These are phyloP conservation scores for Colletes gigas DNA, from an alignment of 1,140 invertebrate genomes.

Conservation along the genomic window DNA sequence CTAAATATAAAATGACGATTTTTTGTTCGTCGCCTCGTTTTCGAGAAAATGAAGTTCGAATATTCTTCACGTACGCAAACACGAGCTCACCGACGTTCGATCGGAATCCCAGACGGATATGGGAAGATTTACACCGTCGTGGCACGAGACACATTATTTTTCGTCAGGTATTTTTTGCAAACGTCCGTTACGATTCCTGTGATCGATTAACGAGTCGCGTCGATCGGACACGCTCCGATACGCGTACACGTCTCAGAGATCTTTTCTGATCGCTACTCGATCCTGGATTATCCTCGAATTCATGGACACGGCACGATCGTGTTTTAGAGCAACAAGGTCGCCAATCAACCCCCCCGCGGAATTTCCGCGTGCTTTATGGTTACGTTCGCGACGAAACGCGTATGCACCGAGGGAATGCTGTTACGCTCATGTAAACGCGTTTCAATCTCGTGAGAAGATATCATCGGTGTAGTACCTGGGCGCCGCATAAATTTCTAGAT, in stretches of 20 bases:
- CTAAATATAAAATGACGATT: too few species aligned
- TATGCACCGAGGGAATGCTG: background rate
- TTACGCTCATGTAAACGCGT: slow-evolving; percentile 37
- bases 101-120: too few species aligned
- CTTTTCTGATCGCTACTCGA: slow-evolving; percentile 42
- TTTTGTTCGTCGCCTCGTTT: too few species aligned
- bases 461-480: slow-evolving; percentile 17
- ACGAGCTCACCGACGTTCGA: too few species aligned
- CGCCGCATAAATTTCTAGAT: slow-evolving; percentile 10
- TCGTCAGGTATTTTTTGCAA: background rate
- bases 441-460: slow-evolving; percentile 45
- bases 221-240: slow-evolving; percentile 20
- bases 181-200: background rate
- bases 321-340: slow-evolving; percentile 27
- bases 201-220: slow-evolving; percentile 16
- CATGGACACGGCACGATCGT: slow-evolving; percentile 19
- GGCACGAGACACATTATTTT: background rate
- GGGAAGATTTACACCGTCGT: background rate
- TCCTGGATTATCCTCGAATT: slow-evolving; percentile 16
- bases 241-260: slow-evolving; percentile 38
- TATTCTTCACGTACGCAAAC: too few species aligned
- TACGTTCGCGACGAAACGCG: slow-evolving; percentile 1
- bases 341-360: slow-evolving; percentile 34
- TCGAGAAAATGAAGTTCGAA: too few species aligned
- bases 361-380: slow-evolving; percentile 35